Percentiles rank a stretch among this genome's conserved stretches.
phyloP scores from a whole-genome alignment of 2,888 invertebrate species.

The Caenorhabditis wallacei region DNA sequence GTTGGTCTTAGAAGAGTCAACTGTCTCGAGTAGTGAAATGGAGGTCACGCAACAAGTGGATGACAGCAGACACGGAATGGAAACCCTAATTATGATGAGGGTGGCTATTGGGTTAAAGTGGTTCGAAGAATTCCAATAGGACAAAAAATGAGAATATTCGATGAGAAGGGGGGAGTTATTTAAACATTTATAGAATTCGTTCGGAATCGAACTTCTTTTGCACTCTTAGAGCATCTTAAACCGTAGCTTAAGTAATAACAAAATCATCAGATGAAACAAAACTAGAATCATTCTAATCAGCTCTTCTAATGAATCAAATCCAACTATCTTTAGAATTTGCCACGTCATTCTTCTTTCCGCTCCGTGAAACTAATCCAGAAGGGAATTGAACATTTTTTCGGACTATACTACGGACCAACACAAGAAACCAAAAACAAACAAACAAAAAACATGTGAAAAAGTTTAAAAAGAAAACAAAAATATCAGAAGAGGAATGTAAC shows the following conservation, averaged over 20 bases:
- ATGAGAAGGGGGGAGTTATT: not conserved
- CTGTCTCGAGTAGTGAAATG: conserved; percentile 48
- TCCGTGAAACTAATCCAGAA: not conserved
- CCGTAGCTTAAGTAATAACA: too few species aligned
- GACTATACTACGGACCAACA: not conserved
- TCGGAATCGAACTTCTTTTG: too few species aligned
- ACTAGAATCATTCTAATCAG: too few species aligned
- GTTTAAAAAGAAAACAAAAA: not conserved
- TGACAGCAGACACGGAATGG: conserved; percentile 3
- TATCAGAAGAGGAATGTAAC: not conserved
- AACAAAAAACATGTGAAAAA: not conserved
- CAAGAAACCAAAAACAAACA: not conserved
- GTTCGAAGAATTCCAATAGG: not conserved
- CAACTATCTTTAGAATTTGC: not conserved
- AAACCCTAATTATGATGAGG: conserved; percentile 49
- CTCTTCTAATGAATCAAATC: too few species aligned
- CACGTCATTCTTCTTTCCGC: not conserved
- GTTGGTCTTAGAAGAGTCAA: conserved; percentile 26
- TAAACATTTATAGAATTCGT: not conserved
- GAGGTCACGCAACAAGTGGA: conserved; percentile 45
- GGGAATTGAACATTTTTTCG: not conserved
- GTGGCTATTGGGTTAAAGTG: conserved; percentile 20
- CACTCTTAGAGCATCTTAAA: too few species aligned
- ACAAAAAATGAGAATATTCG: not conserved
- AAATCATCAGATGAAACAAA: too few species aligned